These are phyloP conservation scores for Bucorvus abyssinicus DNA, from an alignment of 2,797 vertebrate species.

Conservation along the genomic window DNA sequence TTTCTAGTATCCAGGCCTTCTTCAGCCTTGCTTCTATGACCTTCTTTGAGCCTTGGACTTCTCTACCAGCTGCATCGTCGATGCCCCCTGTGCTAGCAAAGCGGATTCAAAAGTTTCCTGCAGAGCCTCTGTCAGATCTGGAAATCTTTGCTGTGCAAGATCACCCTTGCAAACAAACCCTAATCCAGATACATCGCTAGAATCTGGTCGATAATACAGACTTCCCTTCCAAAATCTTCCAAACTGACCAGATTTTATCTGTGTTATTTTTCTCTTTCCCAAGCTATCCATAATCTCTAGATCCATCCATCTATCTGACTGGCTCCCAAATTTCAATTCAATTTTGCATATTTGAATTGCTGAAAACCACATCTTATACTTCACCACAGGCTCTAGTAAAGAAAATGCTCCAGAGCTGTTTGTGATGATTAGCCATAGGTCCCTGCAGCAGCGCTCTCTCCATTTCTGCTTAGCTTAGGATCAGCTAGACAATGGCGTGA, in stretches of 20 bases:
- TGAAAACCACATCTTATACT: neutral
- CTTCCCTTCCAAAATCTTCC: neutral
- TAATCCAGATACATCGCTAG: neutral
- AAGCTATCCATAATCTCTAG: neutral
- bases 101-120: neutral
- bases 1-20: neutral
- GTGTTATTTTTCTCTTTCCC: neutral
- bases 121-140: neutral
- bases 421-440: neutral
- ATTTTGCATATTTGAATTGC: neutral
- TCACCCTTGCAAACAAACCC: neutral
- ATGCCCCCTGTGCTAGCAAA: neutral
- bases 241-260: neutral
- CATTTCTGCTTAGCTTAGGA: neutral
- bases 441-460: neutral
- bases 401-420: neutral
- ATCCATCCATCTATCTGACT: neutral
- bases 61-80: neutral
- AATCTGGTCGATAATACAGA: neutral
- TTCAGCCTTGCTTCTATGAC: neutral
- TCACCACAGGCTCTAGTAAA: neutral
- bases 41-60: neutral
- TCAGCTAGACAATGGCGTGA: neutral
- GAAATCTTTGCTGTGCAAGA: neutral
- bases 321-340: neutral